Base-by-base conservation (phyloP, 2,888 invertebrate genomes). In the Diplolepis rosae region DNA sequence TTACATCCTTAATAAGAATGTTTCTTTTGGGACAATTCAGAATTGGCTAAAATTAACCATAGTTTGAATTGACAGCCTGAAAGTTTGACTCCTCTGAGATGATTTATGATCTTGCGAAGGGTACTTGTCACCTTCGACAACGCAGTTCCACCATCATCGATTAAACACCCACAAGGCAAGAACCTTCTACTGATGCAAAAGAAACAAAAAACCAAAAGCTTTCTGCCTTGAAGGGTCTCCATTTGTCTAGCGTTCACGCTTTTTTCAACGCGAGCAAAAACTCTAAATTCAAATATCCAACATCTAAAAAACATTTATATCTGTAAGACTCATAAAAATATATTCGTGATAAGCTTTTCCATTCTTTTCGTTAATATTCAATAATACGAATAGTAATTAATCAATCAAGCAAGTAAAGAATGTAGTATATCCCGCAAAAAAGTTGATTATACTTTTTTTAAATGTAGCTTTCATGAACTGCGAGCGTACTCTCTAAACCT, bases 121-220 rank as follows among this genome's bases (percentile, higher is more conserved):
- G 39, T 61, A 22, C 61, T 39, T 39, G 27, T 61, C 39, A 24
- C 61, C 61, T 61, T 61, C 61, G 61, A 61, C 61, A 61, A 61
- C 22, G 35, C 61, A 61, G 61, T 24, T 35, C 61, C 13, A 35
- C 61, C 61, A 61, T n/a, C 39, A 61, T 61, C 61, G 61, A 61
- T 61, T 61, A 61, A 61, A 35, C 61, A 61, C 35, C 39, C 35
- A 39, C 35, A 39, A n/a, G 28, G 51, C 51, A 51, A 51, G 51
- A 51, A 51, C 51, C 30, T 30, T 52, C 15, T 7, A n/a, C 61
- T 22, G 61, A 39, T 61, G 24, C 24, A 61, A 35, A 61, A 61
- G 13, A 39, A 24, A 39, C 1, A 61, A 24, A 39, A 32, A 61
- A 61, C 15, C 39, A 6, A 61, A 9, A 61, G 39, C 61, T 61